These are phyloP conservation scores for Ophion ventricosus DNA, from an alignment of 2,888 invertebrate genomes.

Conservation along the genomic window DNA sequence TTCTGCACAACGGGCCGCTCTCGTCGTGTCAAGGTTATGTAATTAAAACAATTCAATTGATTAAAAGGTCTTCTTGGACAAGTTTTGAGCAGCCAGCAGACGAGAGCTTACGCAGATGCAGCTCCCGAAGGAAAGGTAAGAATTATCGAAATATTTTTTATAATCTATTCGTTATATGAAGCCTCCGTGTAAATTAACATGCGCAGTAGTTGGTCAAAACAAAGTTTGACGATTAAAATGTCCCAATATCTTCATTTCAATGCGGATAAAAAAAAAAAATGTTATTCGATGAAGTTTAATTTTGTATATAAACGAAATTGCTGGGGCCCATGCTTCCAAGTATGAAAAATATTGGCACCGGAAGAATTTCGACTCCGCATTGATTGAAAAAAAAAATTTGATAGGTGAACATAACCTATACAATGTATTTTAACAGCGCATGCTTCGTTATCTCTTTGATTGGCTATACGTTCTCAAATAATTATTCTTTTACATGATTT, in stretches of 20 bases:
- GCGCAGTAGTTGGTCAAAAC: background rate
- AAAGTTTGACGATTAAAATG: background rate
- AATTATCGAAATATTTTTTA: background rate
- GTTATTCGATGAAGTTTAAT: background rate
- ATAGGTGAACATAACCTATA: background rate
- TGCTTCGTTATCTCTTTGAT: background rate
- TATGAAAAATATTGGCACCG: background rate
- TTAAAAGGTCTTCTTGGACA: conserved; percentile 80
- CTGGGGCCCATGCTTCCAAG: background rate
- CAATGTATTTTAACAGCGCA: background rate
- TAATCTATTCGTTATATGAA: background rate
- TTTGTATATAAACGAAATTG: background rate
- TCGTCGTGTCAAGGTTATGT: conserved; percentile 75
- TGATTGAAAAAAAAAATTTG: background rate
- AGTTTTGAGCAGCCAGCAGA: conserved; percentile 74
- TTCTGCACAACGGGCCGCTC: conserved; percentile 39
- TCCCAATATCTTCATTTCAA: background rate
- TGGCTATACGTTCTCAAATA: background rate
- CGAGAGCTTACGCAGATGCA: conserved; percentile 79
- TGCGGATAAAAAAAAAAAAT: background rate
- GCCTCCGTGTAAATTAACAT: background rate
- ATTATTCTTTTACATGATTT: background rate
- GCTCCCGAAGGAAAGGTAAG: conserved; percentile 80
- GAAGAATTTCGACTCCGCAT: background rate
- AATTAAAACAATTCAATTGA: conserved; percentile 70